Evolutionary conservation across 1,140 invertebrate species (phyloP), one percentile per base, ranked within the genome.

Genomic region (Drosophila rufa): DNA sequence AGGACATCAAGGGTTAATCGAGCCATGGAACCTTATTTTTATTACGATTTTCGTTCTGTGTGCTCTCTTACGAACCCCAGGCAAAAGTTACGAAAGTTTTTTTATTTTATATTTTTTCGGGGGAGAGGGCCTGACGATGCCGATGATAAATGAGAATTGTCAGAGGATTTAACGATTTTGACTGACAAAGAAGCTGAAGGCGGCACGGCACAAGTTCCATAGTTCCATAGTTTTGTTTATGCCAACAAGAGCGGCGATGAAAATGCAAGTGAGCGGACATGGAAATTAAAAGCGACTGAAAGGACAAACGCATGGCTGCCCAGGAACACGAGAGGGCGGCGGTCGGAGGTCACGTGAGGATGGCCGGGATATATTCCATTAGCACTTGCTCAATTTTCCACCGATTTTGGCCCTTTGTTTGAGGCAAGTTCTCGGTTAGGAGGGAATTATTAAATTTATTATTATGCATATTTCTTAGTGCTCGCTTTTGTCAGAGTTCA

Each of bases 151-250:
- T 80, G 82, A 71, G 74, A 86, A 90, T 82, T 82, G 79, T 75
- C 79, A 68, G 79, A 58, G 77, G 86, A 73, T 82, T 90, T 76
- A 90, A 82, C 79, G 79, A 85, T 90, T 90, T 75, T 82, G 86
- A 90, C 75, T 82, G 81, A 85, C 85, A 90, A 90, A 90, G 80
- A 65, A 70, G 61, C 17, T 40, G 36, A 38, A 50, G 22, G 45
- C 61, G 36, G 45, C 64, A 30, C 27, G 27, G 45, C 64, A 51
- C 17, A 71, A 71, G 42, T 87, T 83, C 65, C 81, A 87, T 87
- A 71, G 42, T 87, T 83, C 65, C 81, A 87, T 87, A 87, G 84
- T 87, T 87, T 87, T 82, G 77, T 82, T 86, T 79, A 82, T 82
- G 80, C 48, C 48, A 69, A 61, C 43, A 50, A 19, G 33, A 53